Evolutionary conservation across 2,797 vertebrate genomes (phyloP), one percentile per base, ranked within the genome.

Genomic region (Peromyscus aztecus): DNA sequence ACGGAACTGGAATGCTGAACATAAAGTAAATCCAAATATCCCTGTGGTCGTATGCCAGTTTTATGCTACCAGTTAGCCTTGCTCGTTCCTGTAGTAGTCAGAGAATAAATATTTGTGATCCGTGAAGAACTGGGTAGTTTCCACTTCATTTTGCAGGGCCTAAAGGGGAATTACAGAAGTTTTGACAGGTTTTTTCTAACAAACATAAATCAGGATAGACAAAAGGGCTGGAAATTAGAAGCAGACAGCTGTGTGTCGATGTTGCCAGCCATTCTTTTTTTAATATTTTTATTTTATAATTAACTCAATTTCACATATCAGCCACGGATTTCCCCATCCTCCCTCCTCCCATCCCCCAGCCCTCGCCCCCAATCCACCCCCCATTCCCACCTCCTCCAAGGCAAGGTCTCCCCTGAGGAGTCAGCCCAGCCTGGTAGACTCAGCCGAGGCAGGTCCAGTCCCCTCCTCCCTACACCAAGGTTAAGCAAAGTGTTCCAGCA

Each of bases 91-190:
- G 4, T 4, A 77, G 52, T 29, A 76, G 43, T 73, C 67, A 94
- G 3, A 76, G 63, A 90, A 84, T 43, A 90, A 86, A 65, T 94
- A 84, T 84, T 80, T 90, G 57, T 83, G 49, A 86, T 34, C 67
- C 29, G 57, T 71, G 37, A 89, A 94, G 59, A 89, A 37, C 23
- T 40, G 34, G 13, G 59, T 65, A 37, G 49, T 71, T 87, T 65
- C 29, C 34, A 65, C 96, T 40, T 49, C 81, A 73, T 34, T 61
- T 40, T n/a, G 19, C 6, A 5, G 55, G 27, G 55, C 83, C 71
- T 57, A 92, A 87, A 57, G 69, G n/a, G 13, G 77, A 91, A 97
- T 40, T 43, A 52, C 4, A 63, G 46, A 84, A 61, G 31, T 89
- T 67, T 23, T 55, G 55, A 59, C 23, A 27, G 46, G 2, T 6